A percentile compares a stretch with the other conserved stretches of the same genome.
Conservation (phyloP, 2,113 vertebrate genomes). For the Lonchura striata region DNA sequence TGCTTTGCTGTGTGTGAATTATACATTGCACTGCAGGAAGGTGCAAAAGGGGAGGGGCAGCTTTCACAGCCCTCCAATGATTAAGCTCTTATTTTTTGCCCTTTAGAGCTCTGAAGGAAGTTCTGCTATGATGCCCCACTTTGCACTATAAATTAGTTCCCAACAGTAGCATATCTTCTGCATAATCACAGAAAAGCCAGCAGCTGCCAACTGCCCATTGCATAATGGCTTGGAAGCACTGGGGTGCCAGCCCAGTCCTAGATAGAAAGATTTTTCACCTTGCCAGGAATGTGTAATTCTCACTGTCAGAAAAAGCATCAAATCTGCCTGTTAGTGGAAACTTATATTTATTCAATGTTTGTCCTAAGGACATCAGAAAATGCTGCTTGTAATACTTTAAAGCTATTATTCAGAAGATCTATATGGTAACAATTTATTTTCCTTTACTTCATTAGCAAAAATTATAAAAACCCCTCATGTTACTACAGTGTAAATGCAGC, state of each 20-base stretch:
- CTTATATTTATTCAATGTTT: neutral
- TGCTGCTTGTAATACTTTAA: neutral
- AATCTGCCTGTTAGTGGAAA: neutral
- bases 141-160: neutral
- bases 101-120: neutral
- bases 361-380: neutral
- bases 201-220: neutral
- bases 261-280: neutral
- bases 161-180: neutral
- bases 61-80: neutral
- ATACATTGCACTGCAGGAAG: neutral
- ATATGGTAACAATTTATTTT: neutral
- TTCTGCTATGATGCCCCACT: neutral
- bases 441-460: neutral
- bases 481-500: neutral
- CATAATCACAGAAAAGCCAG: neutral
- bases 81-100: neutral
- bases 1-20: neutral
- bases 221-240: neutral
- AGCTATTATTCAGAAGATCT: neutral
- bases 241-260: neutral
- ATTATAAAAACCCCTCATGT: accelerated
- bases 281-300: neutral
- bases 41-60: neutral
- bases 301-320: neutral